Conservation (phyloP, 2,888 invertebrate genomes). For the Hofmannophila pseudospretella region DNA sequence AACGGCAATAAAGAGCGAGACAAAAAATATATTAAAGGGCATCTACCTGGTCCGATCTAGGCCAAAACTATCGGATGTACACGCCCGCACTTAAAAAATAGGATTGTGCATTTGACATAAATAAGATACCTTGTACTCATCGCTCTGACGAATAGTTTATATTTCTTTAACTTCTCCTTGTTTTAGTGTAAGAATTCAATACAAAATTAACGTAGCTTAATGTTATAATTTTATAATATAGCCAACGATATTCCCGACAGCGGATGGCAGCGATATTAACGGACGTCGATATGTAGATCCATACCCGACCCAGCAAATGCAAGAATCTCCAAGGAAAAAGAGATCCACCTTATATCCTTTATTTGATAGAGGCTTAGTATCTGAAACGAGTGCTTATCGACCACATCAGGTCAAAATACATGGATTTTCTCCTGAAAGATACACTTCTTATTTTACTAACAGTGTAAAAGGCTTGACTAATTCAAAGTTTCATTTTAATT, state of each 20-base stretch:
- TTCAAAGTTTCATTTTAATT: slow-evolving; percentile 6
- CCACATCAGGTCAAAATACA: slow-evolving; percentile 48
- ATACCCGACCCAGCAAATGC: slow-evolving; percentile 66
- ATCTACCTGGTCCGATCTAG: too few relatives aligned
- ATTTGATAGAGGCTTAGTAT: slow-evolving; percentile 38
- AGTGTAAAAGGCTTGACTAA: slow-evolving; percentile 32
- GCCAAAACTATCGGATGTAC: too few relatives aligned
- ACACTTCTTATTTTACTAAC: slow-evolving; percentile 61
- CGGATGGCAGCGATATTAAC: slow-evolving; percentile 69
- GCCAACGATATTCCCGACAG: slow-evolving; percentile 69
- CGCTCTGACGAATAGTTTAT: too few relatives aligned
- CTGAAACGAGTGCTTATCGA: slow-evolving; percentile 33
- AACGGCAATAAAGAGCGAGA: too few relatives aligned
- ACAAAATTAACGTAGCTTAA: slow-evolving; percentile 1
- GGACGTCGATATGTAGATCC: slow-evolving; percentile 66
- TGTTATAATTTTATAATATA: slow-evolving; percentile 52
- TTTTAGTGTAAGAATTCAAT: slow-evolving; percentile 1
- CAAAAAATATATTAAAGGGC: too few relatives aligned
- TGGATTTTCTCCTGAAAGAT: slow-evolving; percentile 59
- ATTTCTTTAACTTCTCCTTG: not conserved
- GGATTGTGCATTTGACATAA: too few relatives aligned
- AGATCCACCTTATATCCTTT: slow-evolving; percentile 52
- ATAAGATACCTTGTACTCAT: too few relatives aligned
- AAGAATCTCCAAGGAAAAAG: slow-evolving; percentile 65
- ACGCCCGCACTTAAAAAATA: too few relatives aligned